phyloP scores from a whole-genome alignment of 2,888 invertebrate genomes.

The Leucania comma region DNA sequence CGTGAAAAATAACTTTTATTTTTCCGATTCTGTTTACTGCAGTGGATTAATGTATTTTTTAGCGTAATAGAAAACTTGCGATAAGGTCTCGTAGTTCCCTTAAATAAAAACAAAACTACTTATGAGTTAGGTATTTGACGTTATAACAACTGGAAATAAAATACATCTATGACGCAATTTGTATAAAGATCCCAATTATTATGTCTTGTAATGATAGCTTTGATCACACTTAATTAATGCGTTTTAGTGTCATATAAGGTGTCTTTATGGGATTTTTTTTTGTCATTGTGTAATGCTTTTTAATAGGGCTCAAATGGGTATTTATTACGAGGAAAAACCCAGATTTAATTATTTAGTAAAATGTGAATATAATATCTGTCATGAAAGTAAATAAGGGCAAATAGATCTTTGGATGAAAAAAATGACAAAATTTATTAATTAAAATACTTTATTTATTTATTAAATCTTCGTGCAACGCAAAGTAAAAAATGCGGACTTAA shows the following conservation, averaged over 20 bases:
- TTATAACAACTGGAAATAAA: neutral
- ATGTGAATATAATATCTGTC: neutral
- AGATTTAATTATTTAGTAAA: neutral
- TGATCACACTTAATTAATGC: constrained; percentile 27
- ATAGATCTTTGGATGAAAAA: neutral
- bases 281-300: neutral
- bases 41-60: no score
- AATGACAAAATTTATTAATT: no score
- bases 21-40: no score
- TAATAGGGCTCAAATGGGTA: neutral
- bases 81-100: no score
- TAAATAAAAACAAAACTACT: constrained; percentile 21
- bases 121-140: neutral
- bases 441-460: no score
- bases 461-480: no score
- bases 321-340: neutral
- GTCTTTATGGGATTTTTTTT: neutral
- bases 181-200: constrained; percentile 26
- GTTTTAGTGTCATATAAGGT: constrained; percentile 1
- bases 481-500: no score
- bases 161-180: constrained; percentile 26
- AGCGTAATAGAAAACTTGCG: no score
- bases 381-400: neutral
- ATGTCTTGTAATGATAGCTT: constrained; percentile 25
- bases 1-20: no score